Conservation (phyloP, 2,888 invertebrate species). For the Drosophila subsilvestris region DNA sequence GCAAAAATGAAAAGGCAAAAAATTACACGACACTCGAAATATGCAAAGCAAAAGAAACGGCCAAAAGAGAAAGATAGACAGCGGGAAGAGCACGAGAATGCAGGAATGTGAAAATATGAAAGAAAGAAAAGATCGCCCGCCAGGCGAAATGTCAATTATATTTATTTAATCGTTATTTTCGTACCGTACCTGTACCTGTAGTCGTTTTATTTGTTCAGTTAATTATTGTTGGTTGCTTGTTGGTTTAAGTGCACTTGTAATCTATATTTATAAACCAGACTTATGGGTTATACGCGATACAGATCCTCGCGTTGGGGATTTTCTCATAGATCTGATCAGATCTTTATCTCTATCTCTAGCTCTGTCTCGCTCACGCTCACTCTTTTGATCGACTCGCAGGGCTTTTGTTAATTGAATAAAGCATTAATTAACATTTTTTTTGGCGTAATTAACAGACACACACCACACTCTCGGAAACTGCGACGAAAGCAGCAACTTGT, state of each 20-base stretch:
- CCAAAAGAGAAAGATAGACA: constrained; percentile 2
- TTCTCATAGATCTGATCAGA: constrained; percentile 21
- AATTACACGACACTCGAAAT: constrained; percentile 33
- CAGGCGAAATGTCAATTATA: constrained; percentile 40
- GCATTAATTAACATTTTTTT: constrained; percentile 52
- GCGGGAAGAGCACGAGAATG: constrained; percentile 6
- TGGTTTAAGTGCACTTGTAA: constrained; percentile 62
- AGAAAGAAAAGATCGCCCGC: constrained; percentile 46
- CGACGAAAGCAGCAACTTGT: constrained; percentile 39
- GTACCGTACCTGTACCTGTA: constrained; percentile 38
- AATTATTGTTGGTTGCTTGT: constrained; percentile 42
- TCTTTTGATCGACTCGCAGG: constrained; percentile 16
- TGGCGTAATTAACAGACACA: constrained; percentile 47
- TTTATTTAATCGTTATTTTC: constrained; percentile 43
- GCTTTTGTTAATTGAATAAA: constrained; percentile 42
- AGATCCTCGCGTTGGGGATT: constrained; percentile 81
- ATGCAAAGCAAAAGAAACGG: constrained; percentile 44
- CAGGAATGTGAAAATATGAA: constrained; percentile 40
- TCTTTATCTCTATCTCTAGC: constrained; percentile 27
- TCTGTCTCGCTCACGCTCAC: constrained; percentile 33
- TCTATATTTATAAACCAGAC: constrained; percentile 72
- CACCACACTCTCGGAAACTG: constrained; percentile 32
- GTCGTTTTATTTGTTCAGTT: constrained; percentile 13
- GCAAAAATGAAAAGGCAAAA: constrained; percentile 58
- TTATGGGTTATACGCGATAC: constrained; percentile 72